Percentiles rank a stretch among this genome's conserved stretches.
phyloP scores from a whole-genome alignment of 2,797 vertebrate genomes.

The Anguilla pacifica region DNA sequence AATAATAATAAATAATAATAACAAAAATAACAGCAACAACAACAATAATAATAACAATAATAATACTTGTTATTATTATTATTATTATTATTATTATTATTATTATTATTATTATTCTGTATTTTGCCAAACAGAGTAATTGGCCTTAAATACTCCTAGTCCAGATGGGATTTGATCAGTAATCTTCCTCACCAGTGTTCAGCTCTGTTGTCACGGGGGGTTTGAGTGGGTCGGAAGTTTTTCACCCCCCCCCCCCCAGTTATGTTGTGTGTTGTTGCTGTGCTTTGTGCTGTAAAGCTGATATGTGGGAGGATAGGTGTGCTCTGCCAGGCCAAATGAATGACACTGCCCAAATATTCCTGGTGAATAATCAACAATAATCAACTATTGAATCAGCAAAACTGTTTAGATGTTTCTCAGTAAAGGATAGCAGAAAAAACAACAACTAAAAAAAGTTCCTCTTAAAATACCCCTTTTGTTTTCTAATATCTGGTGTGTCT shows the following conservation, averaged over 20 bases:
- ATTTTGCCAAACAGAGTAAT: not conserved
- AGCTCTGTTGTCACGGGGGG: not conserved
- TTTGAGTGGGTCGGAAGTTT: not conserved
- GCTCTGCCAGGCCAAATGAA: constrained; percentile 21
- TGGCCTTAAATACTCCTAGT: not conserved
- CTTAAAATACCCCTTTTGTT: constrained; percentile 15
- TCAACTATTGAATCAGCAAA: constrained; percentile 28
- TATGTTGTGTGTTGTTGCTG: constrained; percentile 6
- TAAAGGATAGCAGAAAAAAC: constrained; percentile 5
- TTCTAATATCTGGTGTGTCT: constrained; percentile 1
- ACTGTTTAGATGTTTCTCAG: constrained; percentile 20
- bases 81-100: not conserved
- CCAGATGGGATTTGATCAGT: not conserved
- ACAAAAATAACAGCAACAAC: not conserved
- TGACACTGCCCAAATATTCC: constrained; percentile 27
- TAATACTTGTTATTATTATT: not conserved
- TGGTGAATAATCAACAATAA: constrained; percentile 31
- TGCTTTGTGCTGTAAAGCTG: constrained; percentile 28
- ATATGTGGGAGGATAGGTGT: constrained; percentile 9
- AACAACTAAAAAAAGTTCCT: not conserved
- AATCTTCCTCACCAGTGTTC: not conserved
- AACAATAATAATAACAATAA: not conserved
- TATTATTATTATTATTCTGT: not conserved
- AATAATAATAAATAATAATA: not conserved
- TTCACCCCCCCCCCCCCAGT: not conserved